phyloP scores from a whole-genome alignment of 2,113 vertebrate genomes.

The Sula dactylatra region DNA sequence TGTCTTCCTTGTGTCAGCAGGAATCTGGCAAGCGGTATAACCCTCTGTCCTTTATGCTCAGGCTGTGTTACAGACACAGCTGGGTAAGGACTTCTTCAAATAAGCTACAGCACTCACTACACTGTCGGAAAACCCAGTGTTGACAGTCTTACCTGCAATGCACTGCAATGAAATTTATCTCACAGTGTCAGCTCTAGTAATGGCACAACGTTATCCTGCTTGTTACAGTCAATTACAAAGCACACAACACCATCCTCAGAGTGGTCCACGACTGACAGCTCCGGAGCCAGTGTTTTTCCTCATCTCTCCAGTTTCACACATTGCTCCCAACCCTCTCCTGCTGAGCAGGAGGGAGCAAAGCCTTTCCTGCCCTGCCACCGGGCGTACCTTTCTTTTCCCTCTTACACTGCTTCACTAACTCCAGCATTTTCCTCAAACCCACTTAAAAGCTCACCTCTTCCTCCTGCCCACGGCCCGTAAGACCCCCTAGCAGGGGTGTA shows the following conservation, averaged over 20 bases:
- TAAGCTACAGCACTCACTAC: not conserved
- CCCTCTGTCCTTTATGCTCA: not conserved
- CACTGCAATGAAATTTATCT: not conserved
- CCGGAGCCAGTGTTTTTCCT: not conserved
- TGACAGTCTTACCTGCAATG: not conserved
- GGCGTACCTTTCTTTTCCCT: not conserved
- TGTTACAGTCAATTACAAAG: too few relatives aligned
- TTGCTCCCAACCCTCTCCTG: not conserved
- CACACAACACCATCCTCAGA: too few relatives aligned
- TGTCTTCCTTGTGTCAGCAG: not conserved
- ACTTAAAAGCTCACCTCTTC: not conserved
- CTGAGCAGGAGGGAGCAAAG: not conserved
- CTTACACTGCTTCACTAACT: not conserved
- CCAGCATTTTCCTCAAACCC: not conserved
- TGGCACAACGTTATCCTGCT: not conserved
- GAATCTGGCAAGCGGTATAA: not conserved
- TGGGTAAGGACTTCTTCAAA: not conserved
- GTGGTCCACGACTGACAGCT: accelerated
- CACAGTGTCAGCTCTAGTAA: not conserved
- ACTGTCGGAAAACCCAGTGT: not conserved
- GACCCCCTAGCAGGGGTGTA: accelerated
- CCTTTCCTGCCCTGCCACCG: not conserved
- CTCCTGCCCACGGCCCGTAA: not conserved
- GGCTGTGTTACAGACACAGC: not conserved
- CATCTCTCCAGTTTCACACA: not conserved